Evolutionary conservation across 2,888 invertebrate genomes (phyloP), one percentile per base, ranked within the genome.

Genomic region (Pachymerium ferrugineum): DNA sequence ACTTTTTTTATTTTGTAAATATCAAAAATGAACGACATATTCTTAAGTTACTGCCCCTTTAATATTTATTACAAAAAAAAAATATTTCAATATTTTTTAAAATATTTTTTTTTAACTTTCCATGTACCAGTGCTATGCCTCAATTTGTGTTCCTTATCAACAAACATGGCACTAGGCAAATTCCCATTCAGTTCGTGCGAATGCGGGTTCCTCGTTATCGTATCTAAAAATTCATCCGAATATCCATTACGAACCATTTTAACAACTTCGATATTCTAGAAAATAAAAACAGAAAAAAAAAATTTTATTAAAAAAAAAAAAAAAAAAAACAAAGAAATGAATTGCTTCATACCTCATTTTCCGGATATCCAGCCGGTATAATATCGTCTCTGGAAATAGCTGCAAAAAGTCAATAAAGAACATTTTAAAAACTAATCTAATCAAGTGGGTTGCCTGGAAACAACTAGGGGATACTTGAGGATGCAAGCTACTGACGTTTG

Each of bases 201-300:
- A 75, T 75, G 25, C 38, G 35, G 29, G n/a, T 47, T 31, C 16
- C 72, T 29, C 19, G 69, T 35, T 5, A 94, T 88, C 83, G 93
- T 88, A 85, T 94, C 94, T 83, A 94, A 89, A 86, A 92, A 94
- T 86, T 94, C 94, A 82, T 94, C 94, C 75, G 94, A 94, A 87
- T 93, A 94, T 78, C 94, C 94, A 86, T 94, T 94, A 86, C 92
- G 93, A 78, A 92, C 89, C 84, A 94, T 88, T 87, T 92, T 93
- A 82, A 88, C 89, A 82, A 88, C 87, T 80, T 89, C 89, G 85
- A 92, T 88, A 86, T 89, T 87, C 83, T 94, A 87, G 30, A 90
- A 87, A 73, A 84, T 82, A 84, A 78, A 80, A 80, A 79, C 78
- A 77, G 35, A 14, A 35, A 35, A 14, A 35, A 30, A 30, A 35